phyloP scores from a whole-genome alignment of 2,113 vertebrate genomes.

The Lanius collurio region DNA sequence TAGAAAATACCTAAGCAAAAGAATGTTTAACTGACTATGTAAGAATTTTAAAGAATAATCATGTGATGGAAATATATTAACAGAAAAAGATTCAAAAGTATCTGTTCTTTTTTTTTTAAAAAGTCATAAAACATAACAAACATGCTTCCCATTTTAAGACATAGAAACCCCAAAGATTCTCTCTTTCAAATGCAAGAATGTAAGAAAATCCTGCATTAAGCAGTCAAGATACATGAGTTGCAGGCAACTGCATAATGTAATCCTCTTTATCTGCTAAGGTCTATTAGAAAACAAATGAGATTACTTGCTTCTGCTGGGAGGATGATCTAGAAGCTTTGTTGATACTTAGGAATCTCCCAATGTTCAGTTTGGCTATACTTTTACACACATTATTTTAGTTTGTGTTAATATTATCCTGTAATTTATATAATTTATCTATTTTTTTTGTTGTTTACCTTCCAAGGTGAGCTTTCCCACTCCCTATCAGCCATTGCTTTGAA shows the following conservation, averaged over 20 bases:
- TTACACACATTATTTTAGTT: neutral
- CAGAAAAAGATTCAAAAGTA: neutral
- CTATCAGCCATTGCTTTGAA: neutral
- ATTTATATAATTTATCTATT: neutral
- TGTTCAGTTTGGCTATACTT: neutral
- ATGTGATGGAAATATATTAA: neutral
- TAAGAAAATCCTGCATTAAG: neutral
- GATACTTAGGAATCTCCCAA: neutral
- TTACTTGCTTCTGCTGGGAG: neutral
- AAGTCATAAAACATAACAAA: neutral
- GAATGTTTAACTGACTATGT: neutral
- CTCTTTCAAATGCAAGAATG: neutral
- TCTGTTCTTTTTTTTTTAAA: neutral
- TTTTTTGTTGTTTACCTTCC: neutral
- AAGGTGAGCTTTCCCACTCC: neutral
- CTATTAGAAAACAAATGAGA: neutral
- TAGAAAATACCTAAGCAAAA: neutral
- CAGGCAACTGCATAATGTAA: neutral
- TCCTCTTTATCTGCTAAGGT: neutral
- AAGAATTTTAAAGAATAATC: neutral
- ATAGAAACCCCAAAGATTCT: neutral
- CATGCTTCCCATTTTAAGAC: neutral
- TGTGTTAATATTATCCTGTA: neutral
- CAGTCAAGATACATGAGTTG: neutral
- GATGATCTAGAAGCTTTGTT: neutral